These are phyloP conservation scores for Trimorus sp. DNA, from an alignment of 2,888 invertebrate genomes.

Conservation along the genomic window DNA sequence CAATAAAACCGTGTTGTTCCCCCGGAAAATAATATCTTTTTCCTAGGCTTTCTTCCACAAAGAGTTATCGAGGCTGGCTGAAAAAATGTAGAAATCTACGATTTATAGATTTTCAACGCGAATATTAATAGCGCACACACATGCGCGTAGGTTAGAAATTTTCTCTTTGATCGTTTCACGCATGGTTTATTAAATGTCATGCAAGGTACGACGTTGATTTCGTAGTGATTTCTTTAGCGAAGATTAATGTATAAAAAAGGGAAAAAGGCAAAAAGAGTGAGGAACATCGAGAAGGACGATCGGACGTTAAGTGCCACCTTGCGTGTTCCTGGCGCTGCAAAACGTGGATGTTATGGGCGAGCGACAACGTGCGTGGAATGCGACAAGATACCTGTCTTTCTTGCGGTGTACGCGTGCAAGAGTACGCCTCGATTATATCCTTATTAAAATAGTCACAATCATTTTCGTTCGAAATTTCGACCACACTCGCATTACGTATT, in stretches of 20 bases:
- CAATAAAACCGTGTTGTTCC: no score
- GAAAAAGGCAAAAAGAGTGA: conserved; percentile 50
- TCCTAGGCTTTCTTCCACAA: neutral
- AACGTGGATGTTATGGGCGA: conserved; percentile 63
- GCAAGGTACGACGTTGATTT: conserved; percentile 62
- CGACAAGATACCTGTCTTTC: conserved; percentile 64
- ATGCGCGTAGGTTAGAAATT: conserved; percentile 43
- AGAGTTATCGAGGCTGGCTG: neutral
- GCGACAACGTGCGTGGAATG: conserved; percentile 68
- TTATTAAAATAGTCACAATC: conserved; percentile 61
- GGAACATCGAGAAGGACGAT: conserved; percentile 54
- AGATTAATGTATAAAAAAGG: conserved; percentile 57
- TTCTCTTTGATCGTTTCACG: conserved; percentile 66
- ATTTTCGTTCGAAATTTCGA: conserved; percentile 47
- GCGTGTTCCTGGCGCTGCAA: conserved; percentile 63
- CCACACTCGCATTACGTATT: conserved; percentile 42
- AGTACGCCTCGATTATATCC: conserved; percentile 53
- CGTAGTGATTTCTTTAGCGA: conserved; percentile 61
- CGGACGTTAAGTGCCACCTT: conserved; percentile 67
- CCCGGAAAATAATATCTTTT: neutral
- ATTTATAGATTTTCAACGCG: conserved; percentile 28
- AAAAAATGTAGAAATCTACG: conserved; percentile 22
- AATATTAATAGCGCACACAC: conserved; percentile 27
- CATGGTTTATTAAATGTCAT: conserved; percentile 70
- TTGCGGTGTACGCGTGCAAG: conserved; percentile 41